Base-by-base conservation (phyloP, 2,888 invertebrate genomes). In the Phorcus lineatus region DNA sequence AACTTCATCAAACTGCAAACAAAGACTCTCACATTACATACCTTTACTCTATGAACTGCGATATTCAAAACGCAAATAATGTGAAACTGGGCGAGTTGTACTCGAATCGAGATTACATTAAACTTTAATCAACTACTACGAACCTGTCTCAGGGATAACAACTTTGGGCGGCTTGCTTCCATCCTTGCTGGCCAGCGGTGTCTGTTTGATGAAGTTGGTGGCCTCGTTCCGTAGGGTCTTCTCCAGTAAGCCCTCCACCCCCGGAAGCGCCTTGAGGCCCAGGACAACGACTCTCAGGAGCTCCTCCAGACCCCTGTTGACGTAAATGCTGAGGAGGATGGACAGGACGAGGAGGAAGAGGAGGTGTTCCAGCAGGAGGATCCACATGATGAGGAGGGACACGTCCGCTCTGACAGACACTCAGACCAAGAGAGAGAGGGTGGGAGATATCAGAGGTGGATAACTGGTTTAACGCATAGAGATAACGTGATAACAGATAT, bases 131-230 rank as follows among this genome's bases (percentile, higher is more conserved):
- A 7, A 2, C 36, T 36, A 7, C 28, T 11, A 36, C 80, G 66
- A 77, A 88, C 90, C 90, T 84, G 80, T 84, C 75, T 87, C 83
- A 1, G 90, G 89, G 1, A 90, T 80, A 6, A 79, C 81, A 28
- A 89, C 86, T 19, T 78, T 81, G 3, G 84, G 83, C n/a, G 81
- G 81, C 75, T 83, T 86, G n/a, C 83, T 83, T 11, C 57, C 80
- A 7, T 70, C 77, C 22, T 84, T 83, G 47, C 84, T 81, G 0
- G 83, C 88, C 13, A 84, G 83, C 16, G 86, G 86, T 9, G 86
- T 83, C 77, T 87, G 86, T 11, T 83, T 82, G 24, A 90, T 86
- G 79, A 90, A 90, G 76, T 86, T 88, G 0, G 83, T 80, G 9
- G 88, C 89, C 62, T 89, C 88, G 31, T 85, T 87, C 22, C 87